Conservation (phyloP, 2,113 vertebrate genomes). For the Ceyx cyanopectus region DNA sequence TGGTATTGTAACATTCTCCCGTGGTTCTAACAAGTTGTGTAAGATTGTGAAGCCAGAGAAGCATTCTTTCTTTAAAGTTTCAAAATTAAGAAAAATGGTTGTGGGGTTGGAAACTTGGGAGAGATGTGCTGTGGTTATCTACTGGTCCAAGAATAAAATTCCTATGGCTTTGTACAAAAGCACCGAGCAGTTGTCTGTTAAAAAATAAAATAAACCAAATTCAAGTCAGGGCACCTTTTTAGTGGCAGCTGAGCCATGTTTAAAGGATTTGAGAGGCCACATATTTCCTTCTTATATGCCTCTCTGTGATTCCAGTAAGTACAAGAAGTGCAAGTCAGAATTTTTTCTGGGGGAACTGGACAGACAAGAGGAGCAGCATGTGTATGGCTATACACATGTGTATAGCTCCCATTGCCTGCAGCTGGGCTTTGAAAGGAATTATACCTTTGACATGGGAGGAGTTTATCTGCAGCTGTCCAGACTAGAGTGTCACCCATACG, state of each 20-base stretch:
- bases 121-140: conserved; percentile 76
- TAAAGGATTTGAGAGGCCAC: conserved; percentile 5
- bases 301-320: background rate
- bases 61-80: conserved; percentile 81
- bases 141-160: conserved; percentile 80
- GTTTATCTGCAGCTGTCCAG: background rate
- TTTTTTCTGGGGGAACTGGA: background rate
- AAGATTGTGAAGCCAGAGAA: conserved; percentile 75
- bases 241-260: conserved; percentile 25
- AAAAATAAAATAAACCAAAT: conserved; percentile 25
- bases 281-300: background rate
- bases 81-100: conserved; percentile 80
- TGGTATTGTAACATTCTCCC: conserved; percentile 58
- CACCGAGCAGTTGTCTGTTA: conserved; percentile 15
- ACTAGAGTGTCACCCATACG: fast-evolving
- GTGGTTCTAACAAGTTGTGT: conserved; percentile 70
- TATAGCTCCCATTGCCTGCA: background rate
- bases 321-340: background rate
- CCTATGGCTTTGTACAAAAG: conserved; percentile 73
- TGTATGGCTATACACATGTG: background rate
- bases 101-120: conserved; percentile 84
- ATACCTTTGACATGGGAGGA: background rate
- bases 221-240: conserved; percentile 42
- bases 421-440: background rate
- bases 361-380: background rate